Conservation (phyloP, 2,888 invertebrate genomes). For the Xestia c-nigrum region DNA sequence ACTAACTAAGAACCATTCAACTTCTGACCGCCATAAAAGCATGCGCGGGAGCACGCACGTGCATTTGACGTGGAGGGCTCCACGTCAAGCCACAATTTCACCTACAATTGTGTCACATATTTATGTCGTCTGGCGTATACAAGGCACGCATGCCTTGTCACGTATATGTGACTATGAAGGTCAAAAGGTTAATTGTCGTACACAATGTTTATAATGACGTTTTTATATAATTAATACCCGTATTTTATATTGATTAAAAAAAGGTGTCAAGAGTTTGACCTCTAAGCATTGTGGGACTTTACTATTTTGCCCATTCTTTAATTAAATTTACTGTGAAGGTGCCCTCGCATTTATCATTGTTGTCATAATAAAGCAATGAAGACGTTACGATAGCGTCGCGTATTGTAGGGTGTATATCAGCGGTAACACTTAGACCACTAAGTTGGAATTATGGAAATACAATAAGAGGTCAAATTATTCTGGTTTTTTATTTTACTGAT, state of each 20-base stretch:
- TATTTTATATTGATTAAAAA: not conserved
- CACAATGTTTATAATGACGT: not conserved
- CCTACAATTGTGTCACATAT: no score
- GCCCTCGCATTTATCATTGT: not conserved
- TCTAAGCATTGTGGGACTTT: slow-evolving; percentile 10
- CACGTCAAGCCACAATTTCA: no score
- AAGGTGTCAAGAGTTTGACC: slow-evolving; percentile 8
- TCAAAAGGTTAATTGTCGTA: not conserved
- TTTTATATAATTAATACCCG: not conserved
- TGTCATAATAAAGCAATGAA: not conserved
- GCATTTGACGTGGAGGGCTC: no score
- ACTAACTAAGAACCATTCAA: slow-evolving; percentile 16
- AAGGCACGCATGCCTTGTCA: no score
- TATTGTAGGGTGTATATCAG: not conserved
- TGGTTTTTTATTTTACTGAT: no score
- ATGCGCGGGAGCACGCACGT: no score
- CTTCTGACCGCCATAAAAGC: no score
- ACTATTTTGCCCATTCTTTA: not conserved
- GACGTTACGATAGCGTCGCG: not conserved
- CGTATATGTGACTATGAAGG: no score
- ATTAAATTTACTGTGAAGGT: not conserved
- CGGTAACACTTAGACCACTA: not conserved
- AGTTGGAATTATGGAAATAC: not conserved
- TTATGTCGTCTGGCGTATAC: no score
- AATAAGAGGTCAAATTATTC: not conserved